Conservation (phyloP, 2,888 invertebrate genomes). For the Lithophane ornitopus region DNA sequence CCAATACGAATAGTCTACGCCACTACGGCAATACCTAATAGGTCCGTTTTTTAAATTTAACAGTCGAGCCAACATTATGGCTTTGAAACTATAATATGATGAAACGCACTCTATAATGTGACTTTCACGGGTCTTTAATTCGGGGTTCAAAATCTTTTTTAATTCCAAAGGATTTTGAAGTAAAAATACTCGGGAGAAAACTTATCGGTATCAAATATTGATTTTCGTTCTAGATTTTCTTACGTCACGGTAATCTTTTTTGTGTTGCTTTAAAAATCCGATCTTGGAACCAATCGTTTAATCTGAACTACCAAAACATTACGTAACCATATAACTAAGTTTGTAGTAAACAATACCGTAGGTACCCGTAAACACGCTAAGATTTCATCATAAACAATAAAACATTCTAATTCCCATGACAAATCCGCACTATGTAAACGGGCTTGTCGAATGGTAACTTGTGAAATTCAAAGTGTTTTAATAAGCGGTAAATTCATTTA, state of each 20-base stretch:
- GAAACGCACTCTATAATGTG: no score
- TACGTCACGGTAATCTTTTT: not conserved
- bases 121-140: not conserved
- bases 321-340: not conserved
- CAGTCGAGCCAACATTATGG: no score
- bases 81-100: no score
- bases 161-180: not conserved
- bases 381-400: slow-evolving; percentile 15
- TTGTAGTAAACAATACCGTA: not conserved
- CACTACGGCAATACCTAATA: no score
- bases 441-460: slow-evolving; percentile 68
- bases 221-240: not conserved
- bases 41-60: no score
- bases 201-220: not conserved
- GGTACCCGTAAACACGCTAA: not conserved
- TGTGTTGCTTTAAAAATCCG: not conserved
- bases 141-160: not conserved
- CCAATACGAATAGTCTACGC: no score
- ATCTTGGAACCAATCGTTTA: not conserved
- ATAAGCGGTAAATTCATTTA: slow-evolving; percentile 84
- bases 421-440: slow-evolving; percentile 70
- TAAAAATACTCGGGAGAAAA: not conserved
- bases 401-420: slow-evolving; percentile 30
- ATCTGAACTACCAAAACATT: slow-evolving; percentile 27
- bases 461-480: slow-evolving; percentile 82